Conservation (phyloP, 2,888 invertebrate species). For the Thysanoteuthis rhombus region DNA sequence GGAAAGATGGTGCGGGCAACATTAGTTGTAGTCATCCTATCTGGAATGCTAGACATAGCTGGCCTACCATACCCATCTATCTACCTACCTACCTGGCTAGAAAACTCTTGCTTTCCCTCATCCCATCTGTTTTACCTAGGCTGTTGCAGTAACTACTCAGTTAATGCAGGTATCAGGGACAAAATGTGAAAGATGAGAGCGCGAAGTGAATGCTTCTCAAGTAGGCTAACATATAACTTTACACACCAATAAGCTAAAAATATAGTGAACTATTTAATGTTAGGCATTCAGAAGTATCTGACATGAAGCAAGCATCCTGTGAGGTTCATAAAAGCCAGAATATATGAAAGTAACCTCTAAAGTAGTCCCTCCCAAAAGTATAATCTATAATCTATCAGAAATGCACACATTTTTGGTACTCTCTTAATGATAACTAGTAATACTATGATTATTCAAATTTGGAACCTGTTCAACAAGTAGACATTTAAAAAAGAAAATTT, state of each 20-base stretch:
- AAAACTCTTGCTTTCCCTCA: neutral
- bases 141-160: neutral
- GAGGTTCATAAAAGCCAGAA: neutral
- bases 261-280: neutral
- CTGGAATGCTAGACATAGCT: neutral
- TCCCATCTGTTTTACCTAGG: neutral
- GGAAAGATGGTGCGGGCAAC: neutral
- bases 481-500: too few relatives aligned
- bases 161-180: neutral
- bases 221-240: neutral
- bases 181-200: neutral
- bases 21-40: neutral
- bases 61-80: neutral
- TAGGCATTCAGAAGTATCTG: neutral
- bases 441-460: too few relatives aligned
- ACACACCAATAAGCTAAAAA: constrained; percentile 12
- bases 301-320: neutral
- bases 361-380: neutral
- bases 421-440: too few relatives aligned
- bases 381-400: too few relatives aligned
- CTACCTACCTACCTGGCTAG: neutral
- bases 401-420: too few relatives aligned
- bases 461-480: too few relatives aligned
- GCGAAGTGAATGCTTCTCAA: neutral
- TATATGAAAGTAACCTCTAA: neutral